Evolutionary conservation across 2,797 vertebrate genomes (phyloP).

Genomic region (Epinephelus awoara): DNA sequence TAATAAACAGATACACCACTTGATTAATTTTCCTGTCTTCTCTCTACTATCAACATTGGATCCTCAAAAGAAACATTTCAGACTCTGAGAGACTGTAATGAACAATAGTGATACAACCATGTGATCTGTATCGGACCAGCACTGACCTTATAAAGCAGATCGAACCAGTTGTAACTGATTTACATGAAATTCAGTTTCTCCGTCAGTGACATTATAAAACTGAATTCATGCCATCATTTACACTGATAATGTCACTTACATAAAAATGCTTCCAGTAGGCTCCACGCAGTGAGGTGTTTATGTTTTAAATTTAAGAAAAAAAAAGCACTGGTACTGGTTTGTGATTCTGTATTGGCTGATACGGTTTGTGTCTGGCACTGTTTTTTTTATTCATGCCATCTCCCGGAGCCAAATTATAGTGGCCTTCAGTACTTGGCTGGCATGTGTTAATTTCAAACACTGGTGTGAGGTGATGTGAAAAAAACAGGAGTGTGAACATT

Average conservation of each 20-base stretch:
- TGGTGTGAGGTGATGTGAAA: slow-evolving; percentile 33
- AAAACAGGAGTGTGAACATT: slow-evolving; percentile 43
- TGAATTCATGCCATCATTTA: neutral
- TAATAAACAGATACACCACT: too few relatives aligned
- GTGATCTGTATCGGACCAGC: neutral
- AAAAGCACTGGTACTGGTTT: neutral
- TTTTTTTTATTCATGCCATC: slow-evolving; percentile 38
- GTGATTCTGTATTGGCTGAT: neutral
- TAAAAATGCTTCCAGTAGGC: neutral
- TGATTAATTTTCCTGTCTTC: neutral
- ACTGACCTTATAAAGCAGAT: neutral
- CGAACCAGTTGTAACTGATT: neutral
- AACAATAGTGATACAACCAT: too few relatives aligned
- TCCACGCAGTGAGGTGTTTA: neutral
- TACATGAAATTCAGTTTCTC: neutral
- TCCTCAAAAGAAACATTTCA: neutral
- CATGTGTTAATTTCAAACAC: slow-evolving; percentile 48
- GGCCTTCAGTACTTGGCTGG: slow-evolving; percentile 53
- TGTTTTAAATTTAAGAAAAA: neutral
- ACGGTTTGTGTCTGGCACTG: neutral
- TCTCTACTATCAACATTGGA: neutral
- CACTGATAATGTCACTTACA: neutral
- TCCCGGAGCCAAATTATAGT: slow-evolving; percentile 37
- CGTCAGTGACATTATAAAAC: neutral
- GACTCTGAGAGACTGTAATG: too few relatives aligned